These are phyloP conservation scores for Calameuta filiformis DNA, from an alignment of 2,888 invertebrate species.

Conservation along the genomic window DNA sequence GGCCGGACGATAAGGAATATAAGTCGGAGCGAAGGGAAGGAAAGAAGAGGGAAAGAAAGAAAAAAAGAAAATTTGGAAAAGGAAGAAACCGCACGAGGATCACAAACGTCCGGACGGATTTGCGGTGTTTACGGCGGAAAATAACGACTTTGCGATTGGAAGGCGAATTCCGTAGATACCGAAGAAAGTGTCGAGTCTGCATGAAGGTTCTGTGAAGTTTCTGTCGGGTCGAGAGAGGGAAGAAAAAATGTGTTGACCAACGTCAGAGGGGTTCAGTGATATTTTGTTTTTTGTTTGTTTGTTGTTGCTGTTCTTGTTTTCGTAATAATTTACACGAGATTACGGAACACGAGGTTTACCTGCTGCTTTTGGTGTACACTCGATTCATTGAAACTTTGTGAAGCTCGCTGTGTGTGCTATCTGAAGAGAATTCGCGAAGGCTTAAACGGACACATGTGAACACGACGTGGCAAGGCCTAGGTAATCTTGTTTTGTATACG, in stretches of 20 bases:
- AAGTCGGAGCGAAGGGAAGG: background rate
- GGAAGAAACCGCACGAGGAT: background rate
- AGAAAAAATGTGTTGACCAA: background rate
- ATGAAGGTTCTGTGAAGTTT: background rate
- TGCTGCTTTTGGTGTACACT: background rate
- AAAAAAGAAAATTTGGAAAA: background rate
- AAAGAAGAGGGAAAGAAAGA: too few species aligned
- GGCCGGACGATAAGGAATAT: background rate
- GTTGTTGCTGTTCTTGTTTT: background rate
- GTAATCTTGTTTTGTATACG: constrained; percentile 14
- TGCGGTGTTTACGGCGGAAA: background rate
- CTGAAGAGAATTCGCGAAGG: background rate
- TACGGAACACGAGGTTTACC: background rate
- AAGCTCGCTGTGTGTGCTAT: background rate
- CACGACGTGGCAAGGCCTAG: constrained; percentile 1
- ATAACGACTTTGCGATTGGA: background rate
- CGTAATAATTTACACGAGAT: background rate
- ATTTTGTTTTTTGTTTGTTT: background rate
- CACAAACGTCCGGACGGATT: background rate
- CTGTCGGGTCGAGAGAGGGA: background rate
- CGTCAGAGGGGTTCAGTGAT: background rate
- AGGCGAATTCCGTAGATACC: background rate
- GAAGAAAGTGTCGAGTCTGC: background rate
- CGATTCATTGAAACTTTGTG: background rate
- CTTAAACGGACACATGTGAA: background rate